phyloP scores from a whole-genome alignment of 2,113 vertebrate genomes.

The Myiopsitta monachus region DNA sequence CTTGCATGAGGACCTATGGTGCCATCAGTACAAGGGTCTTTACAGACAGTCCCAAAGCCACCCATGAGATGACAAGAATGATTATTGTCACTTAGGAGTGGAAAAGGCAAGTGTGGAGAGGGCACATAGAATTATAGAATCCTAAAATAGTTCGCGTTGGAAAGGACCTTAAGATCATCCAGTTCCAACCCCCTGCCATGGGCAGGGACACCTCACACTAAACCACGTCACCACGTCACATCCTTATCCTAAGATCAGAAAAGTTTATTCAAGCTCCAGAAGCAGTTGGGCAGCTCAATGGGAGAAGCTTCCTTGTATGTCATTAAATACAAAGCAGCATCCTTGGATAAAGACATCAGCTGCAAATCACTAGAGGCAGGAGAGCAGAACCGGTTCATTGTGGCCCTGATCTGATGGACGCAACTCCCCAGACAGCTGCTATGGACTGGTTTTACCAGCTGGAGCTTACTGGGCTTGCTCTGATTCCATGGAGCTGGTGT shows the following conservation, averaged over 20 bases:
- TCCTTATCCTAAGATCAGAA: neutral
- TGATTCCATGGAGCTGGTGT: neutral
- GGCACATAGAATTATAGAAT: neutral
- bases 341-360: neutral
- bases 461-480: neutral
- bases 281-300: neutral
- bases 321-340: neutral
- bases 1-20: neutral
- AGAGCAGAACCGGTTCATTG: accelerated
- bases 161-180: neutral
- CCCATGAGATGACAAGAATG: neutral
- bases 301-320: neutral
- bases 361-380: neutral
- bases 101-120: neutral
- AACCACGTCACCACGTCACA: neutral
- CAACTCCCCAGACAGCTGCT: neutral
- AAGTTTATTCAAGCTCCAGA: neutral
- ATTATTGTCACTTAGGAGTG: neutral
- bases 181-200: neutral
- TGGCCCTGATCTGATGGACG: neutral
- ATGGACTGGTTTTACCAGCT: neutral
- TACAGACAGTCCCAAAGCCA: neutral
- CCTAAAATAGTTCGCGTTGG: neutral
- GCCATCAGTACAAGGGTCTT: too few relatives aligned
- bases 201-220: neutral